These are phyloP conservation scores for Orthosia gothica DNA, from an alignment of 2,888 invertebrate species.

Conservation along the genomic window DNA sequence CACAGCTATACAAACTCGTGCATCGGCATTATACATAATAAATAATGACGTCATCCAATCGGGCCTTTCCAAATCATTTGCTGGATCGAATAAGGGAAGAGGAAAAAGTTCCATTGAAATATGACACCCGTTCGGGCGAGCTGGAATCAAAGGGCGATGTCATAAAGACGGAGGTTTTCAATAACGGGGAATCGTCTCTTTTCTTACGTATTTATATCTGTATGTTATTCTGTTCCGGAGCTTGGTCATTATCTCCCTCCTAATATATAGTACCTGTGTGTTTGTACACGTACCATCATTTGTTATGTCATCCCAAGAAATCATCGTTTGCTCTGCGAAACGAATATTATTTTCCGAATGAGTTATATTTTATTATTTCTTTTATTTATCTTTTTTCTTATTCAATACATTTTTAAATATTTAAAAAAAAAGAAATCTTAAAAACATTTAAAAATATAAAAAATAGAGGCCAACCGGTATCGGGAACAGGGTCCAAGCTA, in stretches of 20 bases:
- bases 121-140: conserved; percentile 77
- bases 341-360: conserved; percentile 49
- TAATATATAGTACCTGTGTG: conserved; percentile 56
- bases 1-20: conserved; percentile 46
- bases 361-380: no score
- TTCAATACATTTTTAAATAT: no score
- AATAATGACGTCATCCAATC: conserved; percentile 73
- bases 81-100: conserved; percentile 72
- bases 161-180: conserved; percentile 62
- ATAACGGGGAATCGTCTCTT: conserved; percentile 58
- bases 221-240: conserved; percentile 46
- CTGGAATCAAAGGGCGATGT: conserved; percentile 60
- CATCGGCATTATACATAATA: conserved; percentile 60
- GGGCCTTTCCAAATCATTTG: conserved; percentile 79
- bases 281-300: conserved; percentile 43
- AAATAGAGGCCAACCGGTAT: no score
- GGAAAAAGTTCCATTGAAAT: conserved; percentile 76
- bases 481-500: no score
- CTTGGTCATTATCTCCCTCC: conserved; percentile 44
- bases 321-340: conserved; percentile 38
- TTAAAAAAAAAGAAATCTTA: no score
- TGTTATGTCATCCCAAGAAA: conserved; percentile 50
- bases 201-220: conserved; percentile 47
- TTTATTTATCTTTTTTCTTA: no score
- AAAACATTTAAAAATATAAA: no score